phyloP scores from a whole-genome alignment of 2,888 invertebrate genomes.

The Tiphia femorata region DNA sequence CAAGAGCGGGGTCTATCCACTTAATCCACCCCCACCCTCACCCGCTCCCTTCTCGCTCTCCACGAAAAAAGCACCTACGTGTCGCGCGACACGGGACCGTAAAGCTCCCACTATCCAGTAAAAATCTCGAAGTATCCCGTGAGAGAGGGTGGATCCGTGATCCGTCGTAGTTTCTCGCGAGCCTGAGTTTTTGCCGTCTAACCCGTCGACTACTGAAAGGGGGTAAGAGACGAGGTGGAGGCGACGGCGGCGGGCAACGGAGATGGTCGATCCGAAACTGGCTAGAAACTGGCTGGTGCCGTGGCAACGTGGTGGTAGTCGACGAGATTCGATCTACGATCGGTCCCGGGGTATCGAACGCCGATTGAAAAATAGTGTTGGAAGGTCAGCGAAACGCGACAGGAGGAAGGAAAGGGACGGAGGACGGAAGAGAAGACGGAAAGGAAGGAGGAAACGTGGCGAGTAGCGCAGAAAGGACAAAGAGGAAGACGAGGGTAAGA shows the following conservation, averaged over 20 bases:
- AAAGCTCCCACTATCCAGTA: not conserved
- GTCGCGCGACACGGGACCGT: not conserved
- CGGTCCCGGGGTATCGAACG: conserved; percentile 30
- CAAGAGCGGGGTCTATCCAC: too few species aligned
- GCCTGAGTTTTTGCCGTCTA: conserved; percentile 15
- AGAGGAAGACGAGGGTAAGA: not conserved
- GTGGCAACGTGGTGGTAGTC: not conserved
- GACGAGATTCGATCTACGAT: conserved; percentile 32
- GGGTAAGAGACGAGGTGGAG: too few species aligned
- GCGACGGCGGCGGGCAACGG: not conserved
- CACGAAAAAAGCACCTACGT: too few species aligned
- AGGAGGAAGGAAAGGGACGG: conserved; percentile 6
- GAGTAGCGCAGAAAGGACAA: conserved; percentile 8
- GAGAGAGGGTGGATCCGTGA: not conserved
- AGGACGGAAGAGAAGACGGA: conserved; percentile 2
- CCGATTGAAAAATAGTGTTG: conserved; percentile 52
- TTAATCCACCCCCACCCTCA: not conserved
- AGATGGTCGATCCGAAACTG: conserved; percentile 18
- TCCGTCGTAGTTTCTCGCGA: not conserved
- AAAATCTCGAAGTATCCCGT: not conserved
- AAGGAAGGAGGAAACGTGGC: not conserved
- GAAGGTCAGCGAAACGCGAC: conserved; percentile 1
- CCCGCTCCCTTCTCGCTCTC: too few species aligned
- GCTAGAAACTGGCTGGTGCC: not conserved
- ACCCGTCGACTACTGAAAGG: conserved; percentile 15